These are phyloP conservation scores for Aythya fuligula DNA, from an alignment of 2,797 vertebrate species.

Conservation along the genomic window DNA sequence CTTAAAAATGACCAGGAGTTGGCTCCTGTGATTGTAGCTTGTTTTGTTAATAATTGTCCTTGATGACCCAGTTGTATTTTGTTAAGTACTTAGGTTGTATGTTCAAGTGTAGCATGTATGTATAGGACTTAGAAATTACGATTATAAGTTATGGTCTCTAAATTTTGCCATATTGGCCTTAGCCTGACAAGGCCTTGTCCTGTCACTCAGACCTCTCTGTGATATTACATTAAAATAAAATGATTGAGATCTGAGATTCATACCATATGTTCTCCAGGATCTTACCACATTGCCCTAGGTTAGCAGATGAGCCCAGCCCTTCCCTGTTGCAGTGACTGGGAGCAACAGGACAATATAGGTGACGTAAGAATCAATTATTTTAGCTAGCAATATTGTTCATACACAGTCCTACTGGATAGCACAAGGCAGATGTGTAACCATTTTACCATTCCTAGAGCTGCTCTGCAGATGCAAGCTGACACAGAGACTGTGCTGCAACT, in stretches of 20 bases:
- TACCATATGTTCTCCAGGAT: neutral
- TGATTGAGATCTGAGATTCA: neutral
- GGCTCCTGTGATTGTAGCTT: neutral
- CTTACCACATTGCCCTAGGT: neutral
- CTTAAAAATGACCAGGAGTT: neutral
- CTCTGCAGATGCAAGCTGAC: neutral
- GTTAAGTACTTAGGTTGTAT: neutral
- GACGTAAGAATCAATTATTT: neutral
- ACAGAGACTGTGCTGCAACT: neutral
- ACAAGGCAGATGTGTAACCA: neutral
- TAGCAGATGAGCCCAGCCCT: neutral
- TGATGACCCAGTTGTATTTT: neutral
- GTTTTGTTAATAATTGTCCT: neutral
- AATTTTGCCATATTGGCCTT: neutral
- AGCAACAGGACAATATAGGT: neutral
- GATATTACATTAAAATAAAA: neutral
- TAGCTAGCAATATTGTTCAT: neutral
- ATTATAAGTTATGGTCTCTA: too few species aligned
- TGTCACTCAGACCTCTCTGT: neutral
- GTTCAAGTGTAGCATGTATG: fast-evolving
- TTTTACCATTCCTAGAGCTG: neutral
- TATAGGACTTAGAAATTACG: neutral
- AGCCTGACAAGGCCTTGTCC: neutral
- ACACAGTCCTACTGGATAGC: neutral
- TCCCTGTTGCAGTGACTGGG: neutral